These are phyloP conservation scores for Limnephilus marmoratus DNA, from an alignment of 2,888 invertebrate genomes.

Conservation along the genomic window DNA sequence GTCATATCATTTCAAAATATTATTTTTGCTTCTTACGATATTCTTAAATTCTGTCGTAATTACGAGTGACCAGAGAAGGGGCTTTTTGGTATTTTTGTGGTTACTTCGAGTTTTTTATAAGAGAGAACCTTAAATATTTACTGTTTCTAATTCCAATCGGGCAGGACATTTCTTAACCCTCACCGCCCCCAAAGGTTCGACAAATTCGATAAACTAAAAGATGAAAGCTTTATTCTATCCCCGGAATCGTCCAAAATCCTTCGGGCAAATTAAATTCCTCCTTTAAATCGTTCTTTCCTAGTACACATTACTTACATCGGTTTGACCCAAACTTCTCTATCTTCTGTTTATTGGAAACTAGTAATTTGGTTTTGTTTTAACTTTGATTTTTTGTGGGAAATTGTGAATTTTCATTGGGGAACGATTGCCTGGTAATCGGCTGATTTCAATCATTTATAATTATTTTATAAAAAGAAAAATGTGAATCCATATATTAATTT, in stretches of 20 bases:
- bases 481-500: no score
- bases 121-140: no score
- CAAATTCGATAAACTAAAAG: background rate
- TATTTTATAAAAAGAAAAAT: no score
- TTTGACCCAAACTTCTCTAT: background rate
- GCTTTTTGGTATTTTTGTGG: no score
- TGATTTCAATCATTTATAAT: background rate
- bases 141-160: background rate
- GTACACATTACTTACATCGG: background rate
- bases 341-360: background rate
- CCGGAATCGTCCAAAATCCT: background rate
- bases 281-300: background rate
- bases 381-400: background rate
- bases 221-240: background rate
- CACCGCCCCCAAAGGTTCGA: no score
- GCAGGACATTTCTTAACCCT: background rate
- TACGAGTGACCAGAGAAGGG: no score
- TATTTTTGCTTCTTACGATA: no score
- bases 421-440: background rate
- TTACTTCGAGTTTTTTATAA: no score
- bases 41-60: no score
- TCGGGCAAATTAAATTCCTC: slow-evolving; percentile 9
- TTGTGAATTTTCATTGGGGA: background rate
- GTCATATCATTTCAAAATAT: no score
- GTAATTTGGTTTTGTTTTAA: background rate